Base-by-base conservation (phyloP, 2,797 vertebrate species). In the Neopelma chrysocephalum region DNA sequence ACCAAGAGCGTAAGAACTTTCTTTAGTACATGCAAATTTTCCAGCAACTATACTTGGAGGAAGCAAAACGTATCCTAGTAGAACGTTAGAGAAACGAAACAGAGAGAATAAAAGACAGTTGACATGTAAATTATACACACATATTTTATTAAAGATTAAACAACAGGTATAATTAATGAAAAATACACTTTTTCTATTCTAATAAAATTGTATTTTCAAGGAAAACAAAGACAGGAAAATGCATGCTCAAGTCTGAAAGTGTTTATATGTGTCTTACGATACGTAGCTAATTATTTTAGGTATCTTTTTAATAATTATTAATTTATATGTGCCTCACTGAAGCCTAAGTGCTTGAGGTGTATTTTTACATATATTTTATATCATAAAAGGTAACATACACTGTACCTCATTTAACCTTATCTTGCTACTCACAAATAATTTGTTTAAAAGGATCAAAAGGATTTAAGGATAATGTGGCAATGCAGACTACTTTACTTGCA, bases 381-480 rank as follows among this genome's bases (percentile, higher is more conserved):
- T 42, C 53, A 80, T 21, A 61, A 88, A 60, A 82, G 32, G 11
- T 60, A 91, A 94, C 26, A 69, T 53, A 89, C 7, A 45, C 54
- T 77, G 66, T 32, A 77, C 15, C 56, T 43, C 12, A 54, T 73
- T 62, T 36, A 90, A 86, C 26, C 26, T 42, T 43, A 78, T 45
- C 72, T 70, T 69, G 8, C 18, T 89, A 27, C 38, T 78, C 75
- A 58, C 25, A 93, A 38, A 73, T 45, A 5, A 86, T 60, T 93
- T 86, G 58, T 78, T 94, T 81, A 72, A 94, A 95, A 82, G 75
- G 50, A 94, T 78, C 8, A 7, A 51, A 93, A n/a, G 36, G 58
- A 81, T 90, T 89, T 78, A 73, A 56, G 60, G 79, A 95, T 36
- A 94, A 75, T 50, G 56, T 54, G 47, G 91, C 68, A 92, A 92